Percentiles rank a stretch among this genome's conserved stretches.
Evolutionary conservation across 2,113 vertebrate genomes (phyloP).

Genomic region (Lethenteron reissneri): DNA sequence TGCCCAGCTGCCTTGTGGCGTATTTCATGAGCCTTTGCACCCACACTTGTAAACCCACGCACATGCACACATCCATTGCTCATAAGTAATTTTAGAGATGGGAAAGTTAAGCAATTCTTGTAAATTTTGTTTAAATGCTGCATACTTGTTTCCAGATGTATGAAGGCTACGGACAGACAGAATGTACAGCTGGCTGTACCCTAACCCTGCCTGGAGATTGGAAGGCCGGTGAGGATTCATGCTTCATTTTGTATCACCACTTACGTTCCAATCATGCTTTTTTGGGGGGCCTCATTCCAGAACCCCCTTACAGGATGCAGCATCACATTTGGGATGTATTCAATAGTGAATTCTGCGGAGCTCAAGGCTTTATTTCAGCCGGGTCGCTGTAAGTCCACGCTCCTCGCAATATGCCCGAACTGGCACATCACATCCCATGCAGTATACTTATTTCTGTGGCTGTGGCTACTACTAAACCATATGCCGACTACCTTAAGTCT

Average conservation of each 20-base stretch:
- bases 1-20: too few relatives aligned
- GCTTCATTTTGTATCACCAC: not conserved
- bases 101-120: too few relatives aligned
- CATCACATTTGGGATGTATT: not conserved
- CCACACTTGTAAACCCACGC: too few relatives aligned
- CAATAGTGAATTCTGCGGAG: not conserved
- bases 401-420: not conserved
- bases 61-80: too few relatives aligned
- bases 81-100: too few relatives aligned
- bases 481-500: too few relatives aligned
- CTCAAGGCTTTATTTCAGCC: not conserved
- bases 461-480: too few relatives aligned
- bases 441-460: too few relatives aligned
- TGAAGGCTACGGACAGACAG: constrained; percentile 95
- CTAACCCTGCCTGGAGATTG: constrained; percentile 72
- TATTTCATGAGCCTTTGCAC: too few relatives aligned
- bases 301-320: not conserved
- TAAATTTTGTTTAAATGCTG: too few relatives aligned
- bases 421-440: too few relatives aligned
- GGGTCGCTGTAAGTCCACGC: not conserved
- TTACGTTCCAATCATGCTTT: not conserved
- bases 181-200: constrained; percentile 66
- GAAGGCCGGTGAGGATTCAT: constrained; percentile 47
- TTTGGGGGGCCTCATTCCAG: not conserved
- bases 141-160: constrained; percentile 41